Evolutionary conservation across 53 echinoderm and acorn worm species (phyloP), one percentile per base, ranked within the genome.

Genomic region (Henricia sp.): DNA sequence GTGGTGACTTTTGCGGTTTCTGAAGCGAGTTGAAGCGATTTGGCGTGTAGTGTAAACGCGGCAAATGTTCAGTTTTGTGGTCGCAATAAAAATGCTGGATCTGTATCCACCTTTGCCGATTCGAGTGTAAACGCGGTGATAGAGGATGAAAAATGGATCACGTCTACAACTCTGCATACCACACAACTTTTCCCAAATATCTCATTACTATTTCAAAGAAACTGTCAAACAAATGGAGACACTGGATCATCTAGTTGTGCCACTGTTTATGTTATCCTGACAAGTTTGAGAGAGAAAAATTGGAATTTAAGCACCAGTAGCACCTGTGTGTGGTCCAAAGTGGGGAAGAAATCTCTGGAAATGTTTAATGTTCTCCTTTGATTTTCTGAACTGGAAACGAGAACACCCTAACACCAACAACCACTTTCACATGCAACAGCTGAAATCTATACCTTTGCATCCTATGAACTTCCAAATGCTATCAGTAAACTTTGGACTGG

Each of bases 401-500:
- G 48, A 48, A 48, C 16, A 48, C 9, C 48, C 48, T 16, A 16
- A 9, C 24, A 40, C 13, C 24, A 36, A 32, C 41, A 34, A 37
- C 69, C 32, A 9, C 24, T 32, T 40, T 41, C 25, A 20, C 38
- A 24, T 41, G 20, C 37, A 63, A 35, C 80, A 80, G 63, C 63
- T 80, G 80, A 80, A 64, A 64, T 36, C 80, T 35, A 59, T 63
- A 44, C 43, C 80, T 17, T 34, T 46, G 64, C 48, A 29, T 30
- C 58, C 17, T 10, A 43, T 12, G 13, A 40, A 33, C n/a, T 43
- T 23, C 62, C 38, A 43, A 48, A 62, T 64, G 64, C 27, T 19
- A 19, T 21, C 27, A 4, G 44, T 64, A 64, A 80, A 80, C 80
- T 80, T 64, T 80, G 80, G 63, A 63, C 80, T 50, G 39, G 80